Base-by-base conservation (phyloP, 1,140 invertebrate genomes). In the Charaxes varanes region DNA sequence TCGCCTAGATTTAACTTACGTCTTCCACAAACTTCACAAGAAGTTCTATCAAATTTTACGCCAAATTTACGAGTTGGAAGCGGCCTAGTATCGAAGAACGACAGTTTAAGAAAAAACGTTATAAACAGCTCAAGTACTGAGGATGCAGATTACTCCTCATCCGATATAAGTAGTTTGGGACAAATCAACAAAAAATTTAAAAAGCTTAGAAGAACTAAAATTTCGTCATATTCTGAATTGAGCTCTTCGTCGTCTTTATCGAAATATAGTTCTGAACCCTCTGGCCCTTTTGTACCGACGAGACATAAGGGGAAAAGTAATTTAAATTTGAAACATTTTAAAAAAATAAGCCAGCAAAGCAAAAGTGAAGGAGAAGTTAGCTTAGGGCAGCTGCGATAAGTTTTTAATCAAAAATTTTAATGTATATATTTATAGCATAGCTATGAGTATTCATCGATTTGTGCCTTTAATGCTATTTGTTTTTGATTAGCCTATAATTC, bases 341-440 rank as follows among this genome's bases (percentile, higher is more conserved):
- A 51, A 30, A 55, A 53, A 44, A 50, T 27, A 33, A 69, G 44
- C 11, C 56, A 53, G 27, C 32, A 50, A 15, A 67, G 42, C 40
- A 79, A 65, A 49, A 85, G 79, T 49, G 77, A 84, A 19, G 83
- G 80, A 18, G 80, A 85, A 69, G 42, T 72, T 14, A 76, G 72
- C 40, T 38, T 70, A 17, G 64, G 61, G 22, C 53, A 56, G 18
- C 19, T 55, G 19, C 22, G 22, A 28, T 47, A 34, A 10, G 11
- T 6, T 40, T 28, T 11, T 17, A 19, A n/a, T 34, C 16, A 2
- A 16, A 22, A 6, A 7, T 36, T 11, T 23, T 15, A 4, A 18
- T 7, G 7, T 26, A 22, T n/a, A n/a, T n/a, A n/a, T n/a, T n/a
- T n/a, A n/a, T n/a, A n/a, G n/a, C n/a, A n/a, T n/a, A n/a, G n/a